Conservation (phyloP, 2,797 vertebrate species). For the Brachyalestes nurse region DNA sequence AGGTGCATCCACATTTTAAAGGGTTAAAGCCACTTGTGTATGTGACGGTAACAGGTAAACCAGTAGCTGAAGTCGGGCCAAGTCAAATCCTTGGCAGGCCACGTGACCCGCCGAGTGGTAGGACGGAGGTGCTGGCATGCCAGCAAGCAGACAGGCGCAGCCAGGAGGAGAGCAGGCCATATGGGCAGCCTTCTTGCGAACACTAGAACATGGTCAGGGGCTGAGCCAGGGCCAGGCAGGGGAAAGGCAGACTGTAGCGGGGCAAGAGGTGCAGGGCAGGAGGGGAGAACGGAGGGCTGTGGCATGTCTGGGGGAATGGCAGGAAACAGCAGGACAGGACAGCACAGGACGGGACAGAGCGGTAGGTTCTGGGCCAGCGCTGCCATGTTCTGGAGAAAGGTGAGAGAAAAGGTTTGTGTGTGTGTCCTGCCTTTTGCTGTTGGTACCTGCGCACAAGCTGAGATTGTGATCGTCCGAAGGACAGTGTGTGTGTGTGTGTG, state of each 20-base stretch:
- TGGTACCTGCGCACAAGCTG: not conserved
- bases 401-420: slow-evolving; percentile 57
- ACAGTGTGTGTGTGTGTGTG: not conserved
- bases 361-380: not conserved
- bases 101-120: slow-evolving; percentile 67
- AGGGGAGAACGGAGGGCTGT: not conserved
- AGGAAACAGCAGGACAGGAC: not conserved
- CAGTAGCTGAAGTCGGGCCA: slow-evolving; percentile 64
- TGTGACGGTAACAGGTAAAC: slow-evolving; percentile 44
- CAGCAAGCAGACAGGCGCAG: slow-evolving; percentile 56
- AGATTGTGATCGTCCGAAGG: not conserved
- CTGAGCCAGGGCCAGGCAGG: slow-evolving; percentile 54
- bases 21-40: slow-evolving; percentile 19
- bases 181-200: slow-evolving; percentile 64
- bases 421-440: not conserved
- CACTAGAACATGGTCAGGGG: slow-evolving; percentile 50
- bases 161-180: slow-evolving; percentile 63
- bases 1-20: not conserved
- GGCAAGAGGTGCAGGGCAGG: not conserved
- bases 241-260: not conserved
- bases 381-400: slow-evolving; percentile 70
- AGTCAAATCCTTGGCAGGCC: slow-evolving; percentile 58
- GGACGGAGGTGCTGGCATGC: slow-evolving; percentile 61
- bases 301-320: not conserved
- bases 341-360: slow-evolving; percentile 31